Percentiles rank a stretch among this genome's conserved stretches.
Conservation (phyloP, 2,888 invertebrate species). For the Megalurothrips usitatus region DNA sequence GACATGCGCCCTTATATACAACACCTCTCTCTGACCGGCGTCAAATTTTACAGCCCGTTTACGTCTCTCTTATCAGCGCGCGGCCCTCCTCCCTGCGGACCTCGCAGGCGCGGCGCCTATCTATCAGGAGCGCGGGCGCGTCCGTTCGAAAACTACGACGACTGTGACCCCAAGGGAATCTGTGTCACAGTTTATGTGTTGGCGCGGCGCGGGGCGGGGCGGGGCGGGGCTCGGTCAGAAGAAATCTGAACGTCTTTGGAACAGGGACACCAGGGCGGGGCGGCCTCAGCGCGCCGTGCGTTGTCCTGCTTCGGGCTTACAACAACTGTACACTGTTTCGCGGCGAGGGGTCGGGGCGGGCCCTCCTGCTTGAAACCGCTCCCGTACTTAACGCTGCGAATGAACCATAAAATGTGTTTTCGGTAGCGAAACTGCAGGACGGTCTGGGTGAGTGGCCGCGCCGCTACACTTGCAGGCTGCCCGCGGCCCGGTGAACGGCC, state of each 20-base stretch:
- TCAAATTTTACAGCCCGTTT: background rate
- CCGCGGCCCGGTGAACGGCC: no score
- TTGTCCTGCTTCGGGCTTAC: background rate
- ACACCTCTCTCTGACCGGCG: background rate
- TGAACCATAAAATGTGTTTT: no score
- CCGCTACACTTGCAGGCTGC: no score
- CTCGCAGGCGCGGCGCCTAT: background rate
- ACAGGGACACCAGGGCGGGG: no score
- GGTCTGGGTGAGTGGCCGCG: no score
- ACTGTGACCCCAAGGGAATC: background rate
- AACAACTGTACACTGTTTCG: background rate
- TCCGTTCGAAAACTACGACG: background rate
- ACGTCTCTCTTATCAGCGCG: background rate
- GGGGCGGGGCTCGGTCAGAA: background rate
- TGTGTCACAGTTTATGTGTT: no score
- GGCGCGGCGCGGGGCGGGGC: background rate
- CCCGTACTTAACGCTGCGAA: background rate
- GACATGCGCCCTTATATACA: no score
- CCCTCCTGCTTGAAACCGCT: background rate
- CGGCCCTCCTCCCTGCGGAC: background rate
- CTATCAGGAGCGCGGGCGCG: background rate
- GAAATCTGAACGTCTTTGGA: no score
- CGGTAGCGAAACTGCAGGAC: no score
- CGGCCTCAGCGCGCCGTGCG: background rate
- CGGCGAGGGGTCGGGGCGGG: background rate